Evolutionary conservation across 2,113 vertebrate genomes (phyloP).

Genomic region (Dicrurus megarhynchus): DNA sequence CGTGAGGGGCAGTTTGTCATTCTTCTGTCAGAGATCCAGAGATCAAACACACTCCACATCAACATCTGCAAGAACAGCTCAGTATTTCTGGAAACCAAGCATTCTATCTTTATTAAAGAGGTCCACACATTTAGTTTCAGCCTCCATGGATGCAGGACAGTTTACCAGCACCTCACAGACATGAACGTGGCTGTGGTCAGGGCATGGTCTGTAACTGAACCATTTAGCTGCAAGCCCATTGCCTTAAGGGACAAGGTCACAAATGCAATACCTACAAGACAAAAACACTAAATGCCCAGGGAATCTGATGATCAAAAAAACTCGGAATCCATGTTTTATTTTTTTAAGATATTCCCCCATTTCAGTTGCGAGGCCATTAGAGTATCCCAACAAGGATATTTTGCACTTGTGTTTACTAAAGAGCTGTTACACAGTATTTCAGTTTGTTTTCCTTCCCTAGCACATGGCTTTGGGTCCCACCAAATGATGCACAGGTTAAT

Average conservation of each 20-base stretch:
- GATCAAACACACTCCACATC: neutral
- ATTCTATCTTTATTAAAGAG: neutral
- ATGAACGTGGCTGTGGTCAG: neutral
- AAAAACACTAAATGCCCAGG: neutral
- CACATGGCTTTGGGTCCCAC: neutral
- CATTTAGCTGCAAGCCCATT: neutral
- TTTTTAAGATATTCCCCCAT: fast-evolving
- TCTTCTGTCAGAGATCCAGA: neutral
- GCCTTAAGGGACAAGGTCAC: neutral
- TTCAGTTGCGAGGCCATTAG: neutral
- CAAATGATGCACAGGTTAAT: neutral
- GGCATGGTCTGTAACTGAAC: neutral
- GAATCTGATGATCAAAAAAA: fast-evolving
- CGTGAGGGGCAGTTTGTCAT: fast-evolving
- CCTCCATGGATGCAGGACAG: too few species aligned
- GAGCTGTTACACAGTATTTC: neutral
- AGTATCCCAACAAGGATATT: neutral
- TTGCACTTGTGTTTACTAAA: neutral
- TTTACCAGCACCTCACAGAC: neutral
- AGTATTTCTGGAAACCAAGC: neutral
- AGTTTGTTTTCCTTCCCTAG: neutral
- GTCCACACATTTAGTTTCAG: neutral
- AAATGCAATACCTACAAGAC: neutral
- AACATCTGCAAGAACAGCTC: neutral
- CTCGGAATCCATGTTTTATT: neutral